Percentiles rank a stretch among this genome's conserved stretches.
Conservation (phyloP, 2,888 invertebrate species). For the Ditylenchus weischeri region DNA sequence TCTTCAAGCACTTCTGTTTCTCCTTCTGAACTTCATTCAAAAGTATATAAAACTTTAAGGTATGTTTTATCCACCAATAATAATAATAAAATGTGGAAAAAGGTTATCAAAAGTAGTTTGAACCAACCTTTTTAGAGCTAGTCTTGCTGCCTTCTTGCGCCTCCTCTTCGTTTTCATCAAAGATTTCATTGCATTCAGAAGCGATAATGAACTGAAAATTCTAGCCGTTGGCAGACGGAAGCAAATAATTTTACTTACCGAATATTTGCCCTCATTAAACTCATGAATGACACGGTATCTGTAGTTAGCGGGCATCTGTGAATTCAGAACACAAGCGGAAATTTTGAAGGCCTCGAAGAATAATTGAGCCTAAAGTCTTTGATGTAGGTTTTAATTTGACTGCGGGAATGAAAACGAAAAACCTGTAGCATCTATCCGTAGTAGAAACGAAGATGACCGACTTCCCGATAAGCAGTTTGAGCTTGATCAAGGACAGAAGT, state of each 20-base stretch:
- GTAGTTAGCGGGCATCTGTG: slow-evolving; percentile 87
- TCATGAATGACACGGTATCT: slow-evolving; percentile 86
- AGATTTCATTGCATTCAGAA: slow-evolving; percentile 82
- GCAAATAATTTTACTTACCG: slow-evolving; percentile 59
- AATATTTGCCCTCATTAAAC: slow-evolving; percentile 78
- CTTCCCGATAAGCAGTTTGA: slow-evolving; percentile 89
- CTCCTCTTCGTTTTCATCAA: slow-evolving; percentile 27
- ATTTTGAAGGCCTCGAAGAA: slow-evolving; percentile 95
- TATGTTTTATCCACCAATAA: too few species aligned
- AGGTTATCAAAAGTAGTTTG: background rate
- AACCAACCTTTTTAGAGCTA: slow-evolving; percentile 6
- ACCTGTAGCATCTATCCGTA: slow-evolving; percentile 95
- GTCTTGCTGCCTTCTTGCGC: slow-evolving; percentile 30
- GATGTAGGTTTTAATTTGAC: slow-evolving; percentile 7
- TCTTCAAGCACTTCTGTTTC: background rate
- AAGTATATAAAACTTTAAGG: background rate
- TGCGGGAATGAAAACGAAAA: slow-evolving; percentile 23
- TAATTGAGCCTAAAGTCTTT: slow-evolving; percentile 73
- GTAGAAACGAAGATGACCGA: slow-evolving; percentile 93
- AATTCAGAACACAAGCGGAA: slow-evolving; percentile 85
- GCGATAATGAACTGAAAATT: slow-evolving; percentile 76
- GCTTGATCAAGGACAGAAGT: slow-evolving; percentile 83
- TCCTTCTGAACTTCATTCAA: background rate
- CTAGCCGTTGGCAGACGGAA: background rate
- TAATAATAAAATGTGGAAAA: too few species aligned